Percentiles rank a stretch among this genome's conserved stretches.
phyloP scores from a whole-genome alignment of 1,140 invertebrate genomes.

The Nixonia krombeini region DNA sequence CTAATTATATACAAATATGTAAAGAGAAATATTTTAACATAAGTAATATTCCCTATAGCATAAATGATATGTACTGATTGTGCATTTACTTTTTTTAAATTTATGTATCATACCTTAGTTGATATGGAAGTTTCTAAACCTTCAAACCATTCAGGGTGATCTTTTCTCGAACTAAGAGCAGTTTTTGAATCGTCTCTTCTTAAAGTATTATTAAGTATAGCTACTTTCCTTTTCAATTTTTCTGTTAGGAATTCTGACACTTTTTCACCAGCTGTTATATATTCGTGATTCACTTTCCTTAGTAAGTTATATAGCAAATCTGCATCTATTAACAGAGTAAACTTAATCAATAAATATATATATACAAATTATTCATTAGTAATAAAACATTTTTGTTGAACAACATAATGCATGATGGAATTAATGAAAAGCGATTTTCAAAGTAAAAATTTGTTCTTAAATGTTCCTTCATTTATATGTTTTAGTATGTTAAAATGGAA shows the following conservation, averaged over 20 bases:
- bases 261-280: conserved; percentile 74
- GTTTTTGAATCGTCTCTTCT: conserved; percentile 73
- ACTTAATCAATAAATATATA: too few species aligned
- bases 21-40: background rate
- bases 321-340: conserved; percentile 72
- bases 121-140: conserved; percentile 78
- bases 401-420: too few species aligned
- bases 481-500: too few species aligned
- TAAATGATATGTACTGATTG: too few species aligned
- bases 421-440: too few species aligned
- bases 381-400: too few species aligned
- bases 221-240: conserved; percentile 77
- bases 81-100: too few species aligned
- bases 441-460: too few species aligned
- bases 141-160: conserved; percentile 83
- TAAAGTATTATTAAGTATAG: conserved; percentile 65
- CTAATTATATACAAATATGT: too few species aligned
- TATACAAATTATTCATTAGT: too few species aligned
- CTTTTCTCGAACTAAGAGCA: conserved; percentile 72
- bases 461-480: too few species aligned
- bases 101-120: conserved; percentile 73
- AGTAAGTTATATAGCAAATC: conserved; percentile 75
- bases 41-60: too few species aligned
- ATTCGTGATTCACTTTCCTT: conserved; percentile 76
- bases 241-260: conserved; percentile 77